phyloP scores from a whole-genome alignment of 2,888 invertebrate genomes.

The Ptychoptera albimana region DNA sequence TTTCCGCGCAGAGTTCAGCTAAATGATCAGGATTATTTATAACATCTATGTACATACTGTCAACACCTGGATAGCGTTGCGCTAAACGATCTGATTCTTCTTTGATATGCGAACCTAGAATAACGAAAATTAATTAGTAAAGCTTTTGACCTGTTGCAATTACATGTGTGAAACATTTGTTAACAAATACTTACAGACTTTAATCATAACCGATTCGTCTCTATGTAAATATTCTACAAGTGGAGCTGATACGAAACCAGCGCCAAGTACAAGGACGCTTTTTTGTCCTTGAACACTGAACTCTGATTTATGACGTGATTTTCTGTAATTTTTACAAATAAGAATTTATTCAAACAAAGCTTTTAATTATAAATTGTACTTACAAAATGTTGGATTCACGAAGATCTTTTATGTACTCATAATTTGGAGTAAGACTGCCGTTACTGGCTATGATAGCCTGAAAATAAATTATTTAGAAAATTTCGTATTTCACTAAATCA shows the following conservation, averaged over 20 bases:
- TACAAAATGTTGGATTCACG: conserved; percentile 45
- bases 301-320: conserved; percentile 58
- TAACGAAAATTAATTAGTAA: conserved; percentile 29
- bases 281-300: conserved; percentile 42
- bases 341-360: too few relatives aligned
- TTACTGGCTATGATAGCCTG: conserved; percentile 95
- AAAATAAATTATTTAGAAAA: conserved; percentile 15
- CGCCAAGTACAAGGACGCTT: conserved; percentile 79
- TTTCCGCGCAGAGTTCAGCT: conserved; percentile 51
- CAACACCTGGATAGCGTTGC: conserved; percentile 55
- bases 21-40: conserved; percentile 49
- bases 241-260: conserved; percentile 88
- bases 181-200: conserved; percentile 41
- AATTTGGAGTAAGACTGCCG: conserved; percentile 80
- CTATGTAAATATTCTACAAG: conserved; percentile 86
- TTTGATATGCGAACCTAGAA: conserved; percentile 50
- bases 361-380: conserved; percentile 14
- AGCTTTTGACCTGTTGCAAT: background rate
- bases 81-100: conserved; percentile 80
- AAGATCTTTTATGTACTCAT: conserved; percentile 87
- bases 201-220: conserved; percentile 65
- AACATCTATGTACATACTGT: conserved; percentile 70
- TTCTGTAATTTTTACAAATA: conserved; percentile 23
- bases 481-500: too few relatives aligned
- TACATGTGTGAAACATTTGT: conserved; percentile 15